Evolutionary conservation across 2,797 vertebrate species (phyloP).

Genomic region (Eutrigla gurnardus): DNA sequence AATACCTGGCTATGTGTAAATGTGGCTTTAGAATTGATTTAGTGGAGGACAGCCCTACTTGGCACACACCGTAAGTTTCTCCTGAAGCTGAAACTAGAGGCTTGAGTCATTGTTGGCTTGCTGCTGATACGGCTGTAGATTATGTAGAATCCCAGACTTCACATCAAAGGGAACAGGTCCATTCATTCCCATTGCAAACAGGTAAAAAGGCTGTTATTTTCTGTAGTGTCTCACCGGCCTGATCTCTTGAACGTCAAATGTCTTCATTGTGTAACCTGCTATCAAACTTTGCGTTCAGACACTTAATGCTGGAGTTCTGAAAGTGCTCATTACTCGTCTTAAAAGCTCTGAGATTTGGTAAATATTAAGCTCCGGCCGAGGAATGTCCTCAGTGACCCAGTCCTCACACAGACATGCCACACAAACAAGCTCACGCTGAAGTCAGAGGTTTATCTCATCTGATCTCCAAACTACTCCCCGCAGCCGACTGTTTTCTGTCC

Average conservation of each 20-base stretch:
- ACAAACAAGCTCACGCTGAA: constrained; percentile 30
- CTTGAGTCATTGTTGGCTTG: constrained; percentile 3
- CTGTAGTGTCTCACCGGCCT: constrained; percentile 12
- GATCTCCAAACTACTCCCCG: constrained; percentile 34
- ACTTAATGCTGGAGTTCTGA: constrained; percentile 30
- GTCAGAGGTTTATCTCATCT: constrained; percentile 45
- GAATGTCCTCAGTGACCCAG: constrained; percentile 57
- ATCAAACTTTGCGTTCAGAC: constrained; percentile 35
- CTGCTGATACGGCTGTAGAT: constrained; percentile 12
- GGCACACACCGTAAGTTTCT: constrained; percentile 1
- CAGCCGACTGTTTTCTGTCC: constrained; percentile 18
- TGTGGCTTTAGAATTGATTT: too few relatives aligned
- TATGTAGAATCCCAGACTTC: constrained; percentile 23
- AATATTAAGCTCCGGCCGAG: constrained; percentile 42
- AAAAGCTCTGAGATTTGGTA: constrained; percentile 47
- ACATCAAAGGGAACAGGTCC: constrained; percentile 21
- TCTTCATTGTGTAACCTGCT: constrained; percentile 36
- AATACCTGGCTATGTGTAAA: too few relatives aligned
- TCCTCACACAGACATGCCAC: constrained; percentile 31
- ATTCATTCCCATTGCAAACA: constrained; percentile 9
- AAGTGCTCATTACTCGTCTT: constrained; percentile 45
- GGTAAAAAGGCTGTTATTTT: constrained; percentile 12
- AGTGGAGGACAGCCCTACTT: not conserved
- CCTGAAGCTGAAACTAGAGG: constrained; percentile 19
- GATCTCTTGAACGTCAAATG: constrained; percentile 27